Evolutionary conservation across 2,888 invertebrate genomes (phyloP), one percentile per base, ranked within the genome.

Genomic region (Hypomecis punctinalis): DNA sequence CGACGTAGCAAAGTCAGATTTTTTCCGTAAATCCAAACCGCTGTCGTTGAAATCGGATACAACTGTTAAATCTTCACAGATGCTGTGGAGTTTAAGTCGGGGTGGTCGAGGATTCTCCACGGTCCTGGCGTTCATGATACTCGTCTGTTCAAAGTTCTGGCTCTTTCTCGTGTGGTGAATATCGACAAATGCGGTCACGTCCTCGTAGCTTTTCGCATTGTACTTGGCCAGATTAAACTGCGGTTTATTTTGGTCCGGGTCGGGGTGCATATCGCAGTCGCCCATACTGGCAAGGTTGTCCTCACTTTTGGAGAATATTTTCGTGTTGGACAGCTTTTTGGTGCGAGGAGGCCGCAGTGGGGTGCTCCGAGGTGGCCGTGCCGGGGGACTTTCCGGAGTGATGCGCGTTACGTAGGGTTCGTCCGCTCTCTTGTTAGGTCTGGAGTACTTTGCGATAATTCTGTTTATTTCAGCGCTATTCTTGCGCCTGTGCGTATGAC

Each of bases 361-460:
- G 52, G 83, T 83, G 5, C 76, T 75, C 68, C 92, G 83, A 40
- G 85, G 87, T 36, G 93, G 92, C 36, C 86, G 85, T 61, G 78
- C 76, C 39, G 91, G 91, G 55, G 84, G 82, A 70, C 76, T 73
- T 63, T 83, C 81, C 42, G 79, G 74, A 71, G 71, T 68, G 68
- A 77, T 78, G 42, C 80, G 82, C 67, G 80, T 71, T 42, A 79
- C 73, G 69, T 76, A 73, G 76, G 83, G 83, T 73, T 88, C 88
- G 84, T 84, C 86, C 80, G 89, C 73, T 81, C 89, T 86, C 83
- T 85, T 88, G 76, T 82, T 86, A 71, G 89, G 85, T 76, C 82
- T 89, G 63, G 93, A 93, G 83, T 93, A 93, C 84, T 93, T 93
- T 83, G 92, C 87, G 87, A 93, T 90, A 85, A 93, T 93, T 90